A percentile compares a stretch with the other conserved stretches of the same genome.
These are phyloP conservation scores for Leptobrachium ailaonicum DNA, from an alignment of 2,113 vertebrate species.

Conservation along the genomic window DNA sequence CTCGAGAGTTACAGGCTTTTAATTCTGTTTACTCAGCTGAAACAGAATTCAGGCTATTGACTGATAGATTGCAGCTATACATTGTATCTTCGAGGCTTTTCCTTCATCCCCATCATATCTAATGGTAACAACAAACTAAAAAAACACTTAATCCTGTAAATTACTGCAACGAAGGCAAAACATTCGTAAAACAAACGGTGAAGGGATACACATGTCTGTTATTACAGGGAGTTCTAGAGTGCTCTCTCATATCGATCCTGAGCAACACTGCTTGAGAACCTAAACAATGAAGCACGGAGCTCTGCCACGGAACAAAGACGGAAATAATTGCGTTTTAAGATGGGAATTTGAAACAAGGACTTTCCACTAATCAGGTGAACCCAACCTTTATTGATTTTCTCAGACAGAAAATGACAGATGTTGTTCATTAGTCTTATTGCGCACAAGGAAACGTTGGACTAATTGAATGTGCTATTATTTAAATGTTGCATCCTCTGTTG, in stretches of 20 bases:
- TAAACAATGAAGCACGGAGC: constrained; percentile 23
- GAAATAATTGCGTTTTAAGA: constrained; percentile 32
- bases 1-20: background rate
- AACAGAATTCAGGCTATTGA: background rate
- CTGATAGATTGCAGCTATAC: background rate
- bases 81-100: background rate
- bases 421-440: constrained; percentile 47
- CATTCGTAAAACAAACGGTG: constrained; percentile 1
- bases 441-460: constrained; percentile 45
- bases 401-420: constrained; percentile 50
- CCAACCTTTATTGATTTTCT: constrained; percentile 50
- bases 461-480: constrained; percentile 50
- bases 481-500: constrained; percentile 45
- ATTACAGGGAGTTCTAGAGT: constrained; percentile 29
- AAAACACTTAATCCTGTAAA: constrained; percentile 28
- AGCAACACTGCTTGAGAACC: constrained; percentile 21
- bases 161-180: constrained; percentile 8
- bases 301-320: constrained; percentile 26
- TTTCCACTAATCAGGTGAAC: constrained; percentile 47
- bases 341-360: constrained; percentile 25
- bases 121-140: constrained; percentile 14
- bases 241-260: constrained; percentile 24
- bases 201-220: constrained; percentile 6
- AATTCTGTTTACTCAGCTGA: background rate
- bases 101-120: background rate